Conservation (phyloP, 2,797 vertebrate genomes). For the Pempheris klunzingeri region DNA sequence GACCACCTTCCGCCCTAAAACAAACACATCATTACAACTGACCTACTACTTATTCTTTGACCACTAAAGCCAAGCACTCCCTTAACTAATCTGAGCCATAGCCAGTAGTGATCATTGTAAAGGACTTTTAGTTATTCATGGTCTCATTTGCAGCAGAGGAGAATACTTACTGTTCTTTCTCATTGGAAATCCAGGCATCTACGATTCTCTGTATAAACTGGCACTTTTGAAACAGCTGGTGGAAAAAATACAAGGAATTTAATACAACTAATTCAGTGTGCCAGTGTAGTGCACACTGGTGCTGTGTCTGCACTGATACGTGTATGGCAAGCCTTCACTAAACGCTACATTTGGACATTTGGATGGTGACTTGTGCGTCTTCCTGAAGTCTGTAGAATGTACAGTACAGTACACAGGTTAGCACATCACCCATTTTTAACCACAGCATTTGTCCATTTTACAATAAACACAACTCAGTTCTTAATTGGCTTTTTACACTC, state of each 20-base stretch:
- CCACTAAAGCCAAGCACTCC: background rate
- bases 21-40: background rate
- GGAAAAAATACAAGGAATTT: slow-evolving; percentile 16
- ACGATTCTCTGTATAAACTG: slow-evolving; percentile 96
- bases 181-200: slow-evolving; percentile 97
- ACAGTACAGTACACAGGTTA: background rate
- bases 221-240: slow-evolving; percentile 97
- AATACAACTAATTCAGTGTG: background rate
- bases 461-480: background rate
- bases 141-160: background rate
- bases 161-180: slow-evolving; percentile 96
- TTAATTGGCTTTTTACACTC: too few relatives aligned
- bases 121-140: background rate
- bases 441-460: background rate
- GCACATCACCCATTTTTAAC: too few relatives aligned
- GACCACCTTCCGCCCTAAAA: slow-evolving; percentile 93
- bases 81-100: background rate
- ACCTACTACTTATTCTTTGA: background rate
- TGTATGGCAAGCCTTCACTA: background rate
- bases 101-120: background rate
- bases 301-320: background rate
- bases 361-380: background rate
- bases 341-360: background rate
- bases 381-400: background rate
- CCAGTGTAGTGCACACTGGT: background rate